phyloP scores from a whole-genome alignment of 2,797 vertebrate species.

The Tachyglossus aculeatus region DNA sequence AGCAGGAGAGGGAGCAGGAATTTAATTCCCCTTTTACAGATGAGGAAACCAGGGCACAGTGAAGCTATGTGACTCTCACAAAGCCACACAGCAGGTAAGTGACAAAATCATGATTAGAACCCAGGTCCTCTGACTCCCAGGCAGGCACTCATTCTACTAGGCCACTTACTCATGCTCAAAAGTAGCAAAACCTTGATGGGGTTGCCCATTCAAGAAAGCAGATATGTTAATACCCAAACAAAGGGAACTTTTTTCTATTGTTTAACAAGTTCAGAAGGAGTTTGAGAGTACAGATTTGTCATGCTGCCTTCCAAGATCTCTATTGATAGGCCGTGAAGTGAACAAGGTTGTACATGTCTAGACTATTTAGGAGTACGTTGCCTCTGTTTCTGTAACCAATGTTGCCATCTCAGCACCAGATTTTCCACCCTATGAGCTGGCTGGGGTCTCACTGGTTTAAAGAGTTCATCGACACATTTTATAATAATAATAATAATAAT shows the following conservation, averaged over 20 bases:
- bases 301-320: not conserved
- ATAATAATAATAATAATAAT: too few relatives aligned
- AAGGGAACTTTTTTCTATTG: not conserved
- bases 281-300: not conserved
- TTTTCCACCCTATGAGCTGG: not conserved
- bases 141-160: too few relatives aligned
- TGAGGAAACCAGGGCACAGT: too few relatives aligned
- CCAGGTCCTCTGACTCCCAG: too few relatives aligned
- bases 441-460: not conserved
- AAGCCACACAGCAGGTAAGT: too few relatives aligned
- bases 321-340: not conserved
- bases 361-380: not conserved
- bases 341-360: not conserved
- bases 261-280: not conserved
- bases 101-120: too few relatives aligned
- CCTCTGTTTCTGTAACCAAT: not conserved
- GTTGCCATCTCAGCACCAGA: not conserved
- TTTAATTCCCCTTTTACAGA: too few relatives aligned
- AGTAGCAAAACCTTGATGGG: too few relatives aligned
- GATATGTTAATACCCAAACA: conserved; percentile 11
- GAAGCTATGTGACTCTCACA: too few relatives aligned
- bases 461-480: not conserved
- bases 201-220: conserved; percentile 8
- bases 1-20: too few relatives aligned
- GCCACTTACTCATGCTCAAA: too few relatives aligned